These are phyloP conservation scores for Odontocolon sp. DNA, from an alignment of 2,888 invertebrate species.

Conservation along the genomic window DNA sequence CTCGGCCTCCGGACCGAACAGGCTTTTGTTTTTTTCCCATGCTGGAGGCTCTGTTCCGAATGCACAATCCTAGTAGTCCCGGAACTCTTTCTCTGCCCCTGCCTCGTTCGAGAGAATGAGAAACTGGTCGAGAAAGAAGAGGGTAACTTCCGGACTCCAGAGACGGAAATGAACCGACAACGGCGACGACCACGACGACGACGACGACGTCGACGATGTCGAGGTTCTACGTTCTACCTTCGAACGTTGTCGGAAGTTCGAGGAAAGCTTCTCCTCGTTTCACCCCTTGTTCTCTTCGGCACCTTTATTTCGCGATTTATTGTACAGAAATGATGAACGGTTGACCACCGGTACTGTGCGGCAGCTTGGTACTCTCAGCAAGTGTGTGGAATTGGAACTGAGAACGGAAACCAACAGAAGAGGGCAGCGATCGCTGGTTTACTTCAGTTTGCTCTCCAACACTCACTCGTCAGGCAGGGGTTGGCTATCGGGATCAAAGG, in stretches of 20 bases:
- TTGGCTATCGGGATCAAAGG: slow-evolving; percentile 56
- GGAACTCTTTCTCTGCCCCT: neutral
- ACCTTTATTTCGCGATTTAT: slow-evolving; percentile 37
- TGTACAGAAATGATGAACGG: neutral
- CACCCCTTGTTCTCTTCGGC: slow-evolving; percentile 21
- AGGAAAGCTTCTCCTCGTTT: slow-evolving; percentile 37
- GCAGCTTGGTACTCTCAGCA: slow-evolving; percentile 4
- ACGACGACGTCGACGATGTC: too few relatives aligned
- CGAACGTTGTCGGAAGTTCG: slow-evolving; percentile 49
- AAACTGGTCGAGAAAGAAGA: slow-evolving; percentile 12
- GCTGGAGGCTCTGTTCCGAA: slow-evolving; percentile 10
- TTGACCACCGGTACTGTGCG: neutral
- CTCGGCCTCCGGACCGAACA: slow-evolving; percentile 20
- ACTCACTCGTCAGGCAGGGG: slow-evolving; percentile 4
- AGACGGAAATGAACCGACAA: slow-evolving; percentile 72
- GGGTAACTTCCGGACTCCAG: slow-evolving; percentile 65
- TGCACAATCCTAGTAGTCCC: slow-evolving; percentile 37
- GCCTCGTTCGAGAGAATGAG: slow-evolving; percentile 8
- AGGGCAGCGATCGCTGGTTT: slow-evolving; percentile 18
- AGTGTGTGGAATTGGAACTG: slow-evolving; percentile 1
- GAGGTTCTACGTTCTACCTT: slow-evolving; percentile 33
- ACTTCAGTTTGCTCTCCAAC: slow-evolving; percentile 5
- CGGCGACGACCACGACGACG: slow-evolving; percentile 25
- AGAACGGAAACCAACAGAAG: neutral
- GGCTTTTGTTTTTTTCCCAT: slow-evolving; percentile 26